Evolutionary conservation across 2,113 vertebrate species (phyloP), one percentile per base, ranked within the genome.

Genomic region (Phyllopteryx taeniolatus): DNA sequence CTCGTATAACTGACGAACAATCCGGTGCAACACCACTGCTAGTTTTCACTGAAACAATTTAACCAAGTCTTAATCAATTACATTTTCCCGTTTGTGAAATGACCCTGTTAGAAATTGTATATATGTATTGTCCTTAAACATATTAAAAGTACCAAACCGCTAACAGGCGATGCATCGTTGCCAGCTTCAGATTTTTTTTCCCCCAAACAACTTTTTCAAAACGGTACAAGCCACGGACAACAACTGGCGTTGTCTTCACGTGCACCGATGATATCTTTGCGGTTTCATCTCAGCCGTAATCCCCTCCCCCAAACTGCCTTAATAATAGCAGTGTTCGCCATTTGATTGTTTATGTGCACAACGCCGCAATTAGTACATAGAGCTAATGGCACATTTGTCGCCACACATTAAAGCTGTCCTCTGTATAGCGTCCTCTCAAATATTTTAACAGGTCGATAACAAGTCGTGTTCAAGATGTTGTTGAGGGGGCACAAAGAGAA

Each of bases 401-500:
- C 20, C 31, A 8, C 2, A 2, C n/a, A 1, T 60, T 27, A 3
- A 59, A 33, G 1, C 8, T 11, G 1, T 1, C 19, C 1, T 1
- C 19, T 31, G 42, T n/a, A 19, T 2, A 12, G 59, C 27, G 39
- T 22, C 2, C 4, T 8, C 2, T 27, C 0, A 12, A 43, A 22
- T 19, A 64, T 2, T 53, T 7, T 9, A 11, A 1, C 22, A 10
- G 0, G n/a, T 13, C 0, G 1, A 3, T 22, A 6, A 59, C 20
- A 17, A 73, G 43, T 22, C 53, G 44, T 42, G 51, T 51, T 5
- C 20, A 73, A 15, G 14, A 39, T 61, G 65, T 60, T 33, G 71
- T 68, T 81, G 78, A 60, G 15, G 59, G 71, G 65, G 73, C 87
- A 92, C 92, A 93, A 94, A 93, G 90, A 92, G 89, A 91, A 86